A percentile compares a stretch with the other conserved stretches of the same genome.
phyloP scores from a whole-genome alignment of 2,888 invertebrate genomes.

The Didymodactylos carnosus region DNA sequence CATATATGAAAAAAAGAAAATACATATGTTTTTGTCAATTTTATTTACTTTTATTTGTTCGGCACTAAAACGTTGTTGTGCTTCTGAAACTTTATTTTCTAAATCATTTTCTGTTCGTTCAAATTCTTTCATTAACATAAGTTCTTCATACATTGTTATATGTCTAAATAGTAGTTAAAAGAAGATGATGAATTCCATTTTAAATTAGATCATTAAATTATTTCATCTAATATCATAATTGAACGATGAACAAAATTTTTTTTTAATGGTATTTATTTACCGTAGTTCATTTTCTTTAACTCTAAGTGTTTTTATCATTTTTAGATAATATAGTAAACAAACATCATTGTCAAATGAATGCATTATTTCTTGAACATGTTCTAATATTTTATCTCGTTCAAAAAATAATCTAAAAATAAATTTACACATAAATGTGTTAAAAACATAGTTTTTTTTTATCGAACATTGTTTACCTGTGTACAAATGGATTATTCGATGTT shows the following conservation, averaged over 20 bases:
- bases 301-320: slow-evolving; percentile 27
- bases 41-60: slow-evolving; percentile 29
- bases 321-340: slow-evolving; percentile 27
- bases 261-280: slow-evolving; percentile 16
- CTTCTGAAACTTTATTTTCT: slow-evolving; percentile 26
- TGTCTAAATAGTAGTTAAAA: slow-evolving; percentile 19
- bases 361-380: slow-evolving; percentile 43
- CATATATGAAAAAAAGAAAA: background rate
- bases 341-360: slow-evolving; percentile 45
- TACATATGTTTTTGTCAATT: background rate
- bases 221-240: too few species aligned
- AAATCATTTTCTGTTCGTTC: slow-evolving; percentile 32
- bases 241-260: background rate
- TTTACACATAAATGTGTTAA: background rate
- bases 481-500: too few species aligned
- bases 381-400: slow-evolving; percentile 46
- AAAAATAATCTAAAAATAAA: slow-evolving; percentile 22
- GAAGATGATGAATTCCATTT: too few species aligned
- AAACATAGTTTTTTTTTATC: background rate
- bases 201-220: background rate
- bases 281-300: slow-evolving; percentile 33
- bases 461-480: background rate
- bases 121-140: slow-evolving; percentile 33
- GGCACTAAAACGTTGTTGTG: slow-evolving; percentile 29
- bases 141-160: slow-evolving; percentile 33